Conservation (phyloP, 2,888 invertebrate genomes). For the Chrysodeixis includens region DNA sequence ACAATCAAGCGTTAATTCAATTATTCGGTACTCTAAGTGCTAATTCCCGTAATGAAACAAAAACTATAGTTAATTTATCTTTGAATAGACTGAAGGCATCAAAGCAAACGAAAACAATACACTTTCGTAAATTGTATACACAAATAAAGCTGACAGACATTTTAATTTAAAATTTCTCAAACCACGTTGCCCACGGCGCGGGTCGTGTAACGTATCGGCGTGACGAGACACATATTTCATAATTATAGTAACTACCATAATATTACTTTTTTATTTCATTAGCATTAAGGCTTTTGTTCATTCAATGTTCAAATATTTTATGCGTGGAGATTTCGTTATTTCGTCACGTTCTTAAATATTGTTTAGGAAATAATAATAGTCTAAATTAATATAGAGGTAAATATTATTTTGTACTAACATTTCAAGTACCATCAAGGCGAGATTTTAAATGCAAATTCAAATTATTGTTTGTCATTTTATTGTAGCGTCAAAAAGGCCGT, state of each 20-base stretch:
- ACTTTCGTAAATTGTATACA: conserved; percentile 29
- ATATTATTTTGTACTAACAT: too few species aligned
- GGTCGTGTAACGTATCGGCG: conserved; percentile 23
- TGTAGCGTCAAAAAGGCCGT: too few species aligned
- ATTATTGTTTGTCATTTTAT: too few species aligned
- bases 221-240: conserved; percentile 42
- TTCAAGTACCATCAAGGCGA: too few species aligned
- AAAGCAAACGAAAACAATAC: conserved; percentile 55
- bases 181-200: conserved; percentile 16
- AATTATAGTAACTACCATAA: conserved; percentile 17
- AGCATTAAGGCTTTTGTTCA: conserved; percentile 6
- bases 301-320: conserved; percentile 3
- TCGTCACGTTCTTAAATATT: too few species aligned
- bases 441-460: too few species aligned
- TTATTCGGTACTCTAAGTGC: conserved; percentile 69
- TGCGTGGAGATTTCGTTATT: not conserved
- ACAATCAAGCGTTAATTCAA: conserved; percentile 77
- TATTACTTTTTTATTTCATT: conserved; percentile 14
- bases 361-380: too few species aligned
- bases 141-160: conserved; percentile 41
- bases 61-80: conserved; percentile 48
- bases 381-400: too few species aligned
- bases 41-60: conserved; percentile 66
- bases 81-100: conserved; percentile 35
- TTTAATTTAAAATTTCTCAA: conserved; percentile 44